phyloP scores from a whole-genome alignment of 1,140 invertebrate species.

The Samia ricini region DNA sequence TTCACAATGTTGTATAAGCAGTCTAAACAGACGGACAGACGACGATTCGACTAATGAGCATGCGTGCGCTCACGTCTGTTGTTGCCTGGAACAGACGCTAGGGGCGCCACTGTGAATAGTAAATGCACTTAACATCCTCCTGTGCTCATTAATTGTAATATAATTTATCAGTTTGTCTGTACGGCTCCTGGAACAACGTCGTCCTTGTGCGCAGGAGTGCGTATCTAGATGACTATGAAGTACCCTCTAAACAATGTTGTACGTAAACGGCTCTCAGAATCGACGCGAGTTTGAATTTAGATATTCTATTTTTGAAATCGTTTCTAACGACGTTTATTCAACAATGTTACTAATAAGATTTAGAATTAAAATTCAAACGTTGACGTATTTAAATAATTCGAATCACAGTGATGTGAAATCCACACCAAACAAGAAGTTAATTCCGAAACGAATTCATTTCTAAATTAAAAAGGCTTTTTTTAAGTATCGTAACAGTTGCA shows the following conservation, averaged over 20 bases:
- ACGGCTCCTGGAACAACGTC: background rate
- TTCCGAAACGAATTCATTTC: too few relatives aligned
- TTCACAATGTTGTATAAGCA: slow-evolving; percentile 54
- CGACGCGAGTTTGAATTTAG: background rate
- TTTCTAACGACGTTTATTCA: background rate
- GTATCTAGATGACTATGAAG: background rate
- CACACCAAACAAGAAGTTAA: too few relatives aligned
- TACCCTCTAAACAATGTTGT: background rate
- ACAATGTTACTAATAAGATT: background rate
- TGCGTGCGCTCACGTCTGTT: slow-evolving; percentile 24
- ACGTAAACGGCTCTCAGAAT: background rate
- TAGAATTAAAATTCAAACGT: too few relatives aligned
- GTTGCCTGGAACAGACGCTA: slow-evolving; percentile 14
- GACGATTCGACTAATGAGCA: slow-evolving; percentile 30
- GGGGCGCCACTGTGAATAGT: slow-evolving; percentile 17
- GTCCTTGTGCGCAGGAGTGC: background rate
- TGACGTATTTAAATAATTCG: too few relatives aligned
- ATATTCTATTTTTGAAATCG: background rate
- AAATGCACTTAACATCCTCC: slow-evolving; percentile 18
- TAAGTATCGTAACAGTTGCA: too few relatives aligned
- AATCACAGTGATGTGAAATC: too few relatives aligned
- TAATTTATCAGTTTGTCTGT: slow-evolving; percentile 7
- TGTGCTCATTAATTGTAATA: slow-evolving; percentile 10
- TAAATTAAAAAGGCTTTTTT: too few relatives aligned
- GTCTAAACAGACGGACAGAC: slow-evolving; percentile 39